Base-by-base conservation (phyloP, 2,888 invertebrate genomes). In the Apantesis nais region DNA sequence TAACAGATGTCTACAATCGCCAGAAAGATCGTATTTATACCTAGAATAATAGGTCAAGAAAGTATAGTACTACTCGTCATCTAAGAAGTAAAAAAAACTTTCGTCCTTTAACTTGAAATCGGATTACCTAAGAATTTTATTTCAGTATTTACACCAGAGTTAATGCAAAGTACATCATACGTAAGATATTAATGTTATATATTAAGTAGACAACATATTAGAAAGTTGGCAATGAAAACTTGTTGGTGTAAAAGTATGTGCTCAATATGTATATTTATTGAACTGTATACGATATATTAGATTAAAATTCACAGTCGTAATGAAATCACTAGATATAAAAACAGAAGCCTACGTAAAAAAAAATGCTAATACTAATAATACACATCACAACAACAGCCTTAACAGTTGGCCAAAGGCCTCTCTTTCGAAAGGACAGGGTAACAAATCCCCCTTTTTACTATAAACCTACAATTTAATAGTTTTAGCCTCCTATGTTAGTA, bases 401-500 rank as follows among this genome's bases (percentile, higher is more conserved):
- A n/a, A n/a, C n/a, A n/a, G n/a, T n/a, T n/a, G n/a, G n/a, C n/a
- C n/a, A n/a, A n/a, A n/a, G n/a, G n/a, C n/a, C n/a, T n/a, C n/a
- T n/a, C n/a, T n/a, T n/a, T n/a, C n/a, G n/a, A n/a, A n/a, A n/a
- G n/a, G n/a, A n/a, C n/a, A n/a, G n/a, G 37, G 37, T 12, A 41
- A 12, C 41, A 19, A 44, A 44, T 8, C 48, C 1, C 19, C 55
- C 14, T 0, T 25, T 55, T 55, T 55, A 14, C 12, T 3, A 29
- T 55, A 25, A 25, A 55, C 55, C 48, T 9, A n/a, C n/a, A 9
- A n/a, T 52, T 52, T 52, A 65, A n/a, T 70, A 71, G 70, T 65
- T 65, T 71, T 61, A 66, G 73, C 67, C 69, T n/a, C 76, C 78
- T 74, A 75, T 73, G 75, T 77, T 78, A 73, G 66, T 73, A 71